Base-by-base conservation (phyloP, 2,888 invertebrate species). In the Heliconius ethilla region DNA sequence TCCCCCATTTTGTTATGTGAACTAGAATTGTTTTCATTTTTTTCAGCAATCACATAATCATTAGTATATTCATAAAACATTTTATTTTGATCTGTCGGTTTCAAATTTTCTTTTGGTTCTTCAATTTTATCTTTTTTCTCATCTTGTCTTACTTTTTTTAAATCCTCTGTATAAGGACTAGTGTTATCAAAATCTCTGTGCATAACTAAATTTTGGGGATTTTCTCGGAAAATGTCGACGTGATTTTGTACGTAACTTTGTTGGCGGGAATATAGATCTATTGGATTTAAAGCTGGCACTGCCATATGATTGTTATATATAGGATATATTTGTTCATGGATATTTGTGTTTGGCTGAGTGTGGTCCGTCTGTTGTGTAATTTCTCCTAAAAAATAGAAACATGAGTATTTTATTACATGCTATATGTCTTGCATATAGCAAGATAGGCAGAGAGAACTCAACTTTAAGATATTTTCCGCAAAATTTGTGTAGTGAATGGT, bases 201-300 rank as follows among this genome's bases (percentile, higher is more conserved):
- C 0, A 94, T 81, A 4, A 94, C 93, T 83, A 94, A 82, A 70
- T 94, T 94, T 82, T 94, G 93, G 0, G 94, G 93, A 37, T 93
- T 92, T 45, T 93, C 92, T 70, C 91, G 83, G 37, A 75, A 78
- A 6, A 82, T 66, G 29, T 81, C 83, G 40, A 85, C 81, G 81
- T 87, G 92, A 75, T 87, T 90, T 81, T 91, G 92, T 0, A 88
- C 80, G 80, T 90, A 93, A 70, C 87, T 90, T 75, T 89, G 91
- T 0, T 86, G 84, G 55, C 92, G 85, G 0, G 90, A 82, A 80
- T 92, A 94, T 2, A 92, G 75, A 22, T 92, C 86, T 70, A 84
- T 87, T 0, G 85, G 75, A 75, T 84, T 85, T 62, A 85, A 63
- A 10, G 85, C 83, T 37, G 84, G 82, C n/a, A 85, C 81, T 0